These are phyloP conservation scores for Arrhopalites spinosus DNA, from an alignment of 2,888 invertebrate genomes.

Conservation along the genomic window DNA sequence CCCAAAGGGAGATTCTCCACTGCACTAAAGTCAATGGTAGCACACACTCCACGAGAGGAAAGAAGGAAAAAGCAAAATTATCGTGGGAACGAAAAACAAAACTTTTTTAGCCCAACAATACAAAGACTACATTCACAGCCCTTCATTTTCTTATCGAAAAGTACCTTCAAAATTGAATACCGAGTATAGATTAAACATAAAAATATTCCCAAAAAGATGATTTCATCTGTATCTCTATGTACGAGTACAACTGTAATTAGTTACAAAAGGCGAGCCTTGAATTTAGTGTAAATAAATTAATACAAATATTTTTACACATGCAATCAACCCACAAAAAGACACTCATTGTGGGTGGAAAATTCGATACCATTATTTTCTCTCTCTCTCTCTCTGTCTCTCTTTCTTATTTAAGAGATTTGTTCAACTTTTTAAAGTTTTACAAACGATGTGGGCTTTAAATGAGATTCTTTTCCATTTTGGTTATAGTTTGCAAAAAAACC, in stretches of 20 bases:
- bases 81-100: constrained; percentile 21
- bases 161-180: no score
- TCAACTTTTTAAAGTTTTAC: not conserved
- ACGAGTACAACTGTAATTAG: not conserved
- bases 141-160: no score
- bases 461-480: no score
- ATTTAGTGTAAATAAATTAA: not conserved
- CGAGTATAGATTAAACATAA: not conserved
- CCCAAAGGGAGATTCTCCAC: constrained; percentile 19
- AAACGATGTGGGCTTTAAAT: no score
- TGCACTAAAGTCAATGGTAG: not conserved
- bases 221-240: no score
- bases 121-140: no score
- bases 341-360: not conserved
- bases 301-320: not conserved
- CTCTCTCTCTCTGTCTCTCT: not conserved
- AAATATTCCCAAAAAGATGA: not conserved
- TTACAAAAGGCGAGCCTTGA: not conserved
- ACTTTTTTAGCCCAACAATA: no score
- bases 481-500: no score
- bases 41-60: not conserved
- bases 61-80: constrained; percentile 6
- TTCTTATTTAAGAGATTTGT: not conserved
- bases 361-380: not conserved
- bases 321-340: not conserved